Evolutionary conservation across 2,797 vertebrate genomes (phyloP), one percentile per base, ranked within the genome.

Genomic region (Ispidina picta): DNA sequence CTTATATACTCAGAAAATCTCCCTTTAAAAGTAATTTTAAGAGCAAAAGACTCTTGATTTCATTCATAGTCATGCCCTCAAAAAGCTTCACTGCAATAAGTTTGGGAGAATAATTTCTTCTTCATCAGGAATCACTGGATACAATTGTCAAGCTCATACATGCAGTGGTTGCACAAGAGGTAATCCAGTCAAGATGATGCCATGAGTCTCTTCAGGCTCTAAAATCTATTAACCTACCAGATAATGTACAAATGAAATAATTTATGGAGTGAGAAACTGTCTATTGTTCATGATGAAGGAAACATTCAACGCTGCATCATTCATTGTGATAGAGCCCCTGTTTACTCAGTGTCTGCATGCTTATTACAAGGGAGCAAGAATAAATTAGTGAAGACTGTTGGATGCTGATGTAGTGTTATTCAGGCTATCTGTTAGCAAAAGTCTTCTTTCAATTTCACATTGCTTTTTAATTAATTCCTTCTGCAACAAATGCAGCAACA

Each of bases 231-330:
- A 93, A 83, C 35, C 63, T 87, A 35, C 51, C 3, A 4, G 70
- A 75, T 81, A 90, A 93, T 81, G 87, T 92, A 90, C 63, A 83
- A 85, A 87, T 41, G 16, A 70, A 80, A 78, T 56, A 69, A 80
- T 92, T 92, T 81, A 41, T 70, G 52, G 70, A 72, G 59, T 58
- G 12, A 77, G n/a, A 89, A 64, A 48, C 72, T 90, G 37, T 69
- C 72, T 92, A 10, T n/a, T 65, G 62, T 59, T 18, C 1, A 1
- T 3, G 31, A 83, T 79, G 73, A 94, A 85, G 73, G 84, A 85
- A 89, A 71, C 1, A 4, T 46, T 69, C 33, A 76, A 37, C 20
- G 29, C n/a, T 14, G 44, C 71, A 90, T 84, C 81, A 35, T 84
- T 86, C 12, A 5, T 84, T 79, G 54, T 90, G 86, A 70, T 49